Evolutionary conservation across 2,888 invertebrate species (phyloP).

Genomic region (Ariolimax columbianus): DNA sequence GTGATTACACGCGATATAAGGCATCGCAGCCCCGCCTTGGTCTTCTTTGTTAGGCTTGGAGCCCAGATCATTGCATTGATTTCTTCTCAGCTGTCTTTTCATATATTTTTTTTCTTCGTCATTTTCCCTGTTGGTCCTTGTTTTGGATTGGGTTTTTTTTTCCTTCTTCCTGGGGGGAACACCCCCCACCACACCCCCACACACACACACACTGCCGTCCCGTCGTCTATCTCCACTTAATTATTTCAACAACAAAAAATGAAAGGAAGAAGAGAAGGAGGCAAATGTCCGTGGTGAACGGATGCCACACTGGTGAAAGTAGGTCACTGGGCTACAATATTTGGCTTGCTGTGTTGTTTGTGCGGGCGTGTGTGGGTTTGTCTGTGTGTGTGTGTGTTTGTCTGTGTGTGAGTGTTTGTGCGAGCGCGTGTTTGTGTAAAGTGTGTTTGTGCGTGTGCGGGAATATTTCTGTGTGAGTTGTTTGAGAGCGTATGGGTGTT

Average conservation of each 20-base stretch:
- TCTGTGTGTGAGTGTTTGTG: background rate
- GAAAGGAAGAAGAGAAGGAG: background rate
- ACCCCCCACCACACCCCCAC: no score
- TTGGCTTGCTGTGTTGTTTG: no score
- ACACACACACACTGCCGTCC: background rate
- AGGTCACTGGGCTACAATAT: background rate
- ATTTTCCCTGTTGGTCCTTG: background rate
- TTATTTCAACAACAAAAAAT: background rate
- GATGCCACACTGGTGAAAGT: background rate
- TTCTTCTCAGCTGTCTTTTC: background rate
- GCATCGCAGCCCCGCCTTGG: background rate
- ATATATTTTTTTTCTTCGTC: background rate
- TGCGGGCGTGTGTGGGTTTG: background rate
- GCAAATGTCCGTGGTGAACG: background rate
- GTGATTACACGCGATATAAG: background rate
- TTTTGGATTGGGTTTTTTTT: no score
- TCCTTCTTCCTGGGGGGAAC: no score
- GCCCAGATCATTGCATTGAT: background rate
- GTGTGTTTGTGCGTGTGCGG: background rate
- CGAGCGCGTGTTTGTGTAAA: background rate
- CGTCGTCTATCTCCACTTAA: background rate
- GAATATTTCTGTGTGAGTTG: no score
- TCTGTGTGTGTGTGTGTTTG: no score
- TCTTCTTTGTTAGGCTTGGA: conserved; percentile 1
- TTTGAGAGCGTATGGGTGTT: no score